phyloP scores from a whole-genome alignment of 2,797 vertebrate genomes.

The Lagorchestes hirsutus region DNA sequence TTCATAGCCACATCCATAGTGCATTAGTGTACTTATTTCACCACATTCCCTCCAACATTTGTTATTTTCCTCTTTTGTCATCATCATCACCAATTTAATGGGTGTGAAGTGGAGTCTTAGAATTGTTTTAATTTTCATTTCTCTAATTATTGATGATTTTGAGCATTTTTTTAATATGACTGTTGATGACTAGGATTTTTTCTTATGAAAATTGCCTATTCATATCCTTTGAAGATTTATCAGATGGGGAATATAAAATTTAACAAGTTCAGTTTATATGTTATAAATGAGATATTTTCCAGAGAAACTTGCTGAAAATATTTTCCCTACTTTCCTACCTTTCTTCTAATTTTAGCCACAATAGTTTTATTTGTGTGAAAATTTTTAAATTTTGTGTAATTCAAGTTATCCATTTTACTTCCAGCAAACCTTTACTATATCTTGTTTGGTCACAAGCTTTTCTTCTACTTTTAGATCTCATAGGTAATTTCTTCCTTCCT shows the following conservation, averaged over 20 bases:
- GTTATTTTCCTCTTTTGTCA: not conserved
- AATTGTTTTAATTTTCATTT: not conserved
- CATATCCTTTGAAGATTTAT: not conserved
- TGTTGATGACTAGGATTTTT: not conserved
- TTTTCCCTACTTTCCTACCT: not conserved
- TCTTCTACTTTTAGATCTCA: not conserved
- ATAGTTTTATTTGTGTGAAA: not conserved
- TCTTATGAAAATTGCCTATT: not conserved
- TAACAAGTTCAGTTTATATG: not conserved
- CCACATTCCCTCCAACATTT: not conserved
- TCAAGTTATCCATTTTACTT: no score
- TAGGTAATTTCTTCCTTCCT: no score
- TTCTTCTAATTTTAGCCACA: not conserved
- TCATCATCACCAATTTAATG: not conserved
- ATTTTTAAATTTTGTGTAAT: not conserved
- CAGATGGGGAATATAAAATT: not conserved
- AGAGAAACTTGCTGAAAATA: constrained; percentile 1
- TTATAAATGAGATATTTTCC: not conserved
- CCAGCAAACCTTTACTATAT: no score
- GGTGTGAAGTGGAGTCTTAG: not conserved
- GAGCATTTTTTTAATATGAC: not conserved
- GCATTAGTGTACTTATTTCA: not conserved
- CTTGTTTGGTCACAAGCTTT: not conserved
- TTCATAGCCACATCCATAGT: not conserved
- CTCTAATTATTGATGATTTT: not conserved